Conservation (phyloP, 2,797 vertebrate genomes). For the Alcedo atthis region DNA sequence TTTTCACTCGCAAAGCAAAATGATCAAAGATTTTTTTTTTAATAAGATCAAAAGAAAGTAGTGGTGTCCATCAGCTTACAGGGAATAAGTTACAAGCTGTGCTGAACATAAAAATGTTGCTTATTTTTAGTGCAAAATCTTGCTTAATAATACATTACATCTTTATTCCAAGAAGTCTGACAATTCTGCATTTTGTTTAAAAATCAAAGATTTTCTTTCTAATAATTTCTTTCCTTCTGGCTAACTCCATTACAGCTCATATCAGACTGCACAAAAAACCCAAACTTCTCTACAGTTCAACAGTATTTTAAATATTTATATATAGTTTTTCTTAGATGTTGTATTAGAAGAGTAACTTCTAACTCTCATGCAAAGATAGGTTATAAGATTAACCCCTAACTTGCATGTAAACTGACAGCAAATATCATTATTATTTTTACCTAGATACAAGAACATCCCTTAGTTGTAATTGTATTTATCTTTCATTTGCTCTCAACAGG, state of each 20-base stretch:
- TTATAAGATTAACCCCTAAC: not conserved
- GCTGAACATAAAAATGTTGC: not conserved
- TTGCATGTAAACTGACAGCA: not conserved
- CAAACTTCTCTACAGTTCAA: not conserved
- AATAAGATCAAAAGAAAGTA: not conserved
- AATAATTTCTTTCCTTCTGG: not conserved
- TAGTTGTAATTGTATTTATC: not conserved
- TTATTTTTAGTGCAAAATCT: not conserved
- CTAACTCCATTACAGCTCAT: not conserved
- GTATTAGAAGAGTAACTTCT: not conserved
- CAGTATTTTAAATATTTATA: not conserved
- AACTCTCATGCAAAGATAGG: too few relatives aligned
- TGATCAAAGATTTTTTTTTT: not conserved
- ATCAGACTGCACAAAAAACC: not conserved
- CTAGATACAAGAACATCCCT: not conserved
- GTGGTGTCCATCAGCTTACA: not conserved
- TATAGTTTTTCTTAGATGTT: not conserved
- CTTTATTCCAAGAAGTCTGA: not conserved
- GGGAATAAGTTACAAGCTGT: not conserved
- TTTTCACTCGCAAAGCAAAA: constrained; percentile 16
- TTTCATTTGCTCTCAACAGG: not conserved
- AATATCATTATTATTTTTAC: not conserved
- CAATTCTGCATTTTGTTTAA: not conserved
- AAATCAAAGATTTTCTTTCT: not conserved
- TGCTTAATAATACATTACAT: not conserved